Base-by-base conservation (phyloP, 1,140 invertebrate species). In the Rhopalosiphum maidis region DNA sequence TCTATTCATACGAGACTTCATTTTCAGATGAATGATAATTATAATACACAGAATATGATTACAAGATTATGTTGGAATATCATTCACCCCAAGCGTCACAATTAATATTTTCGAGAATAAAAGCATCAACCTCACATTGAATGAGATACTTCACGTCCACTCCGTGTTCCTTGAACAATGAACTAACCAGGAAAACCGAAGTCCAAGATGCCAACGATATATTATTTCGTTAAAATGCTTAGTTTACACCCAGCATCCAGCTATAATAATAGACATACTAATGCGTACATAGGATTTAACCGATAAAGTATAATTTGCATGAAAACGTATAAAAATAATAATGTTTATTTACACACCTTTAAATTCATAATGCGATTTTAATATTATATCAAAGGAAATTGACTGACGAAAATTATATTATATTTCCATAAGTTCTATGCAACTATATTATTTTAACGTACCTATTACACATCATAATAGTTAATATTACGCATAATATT, bases 121-220 rank as follows among this genome's bases (percentile, higher is more conserved):
- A 77, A 77, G 60, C 60, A 77, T 77, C 60, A 77, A 77, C 30
- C n/a, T 77, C 60, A 35, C 60, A 77, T 77, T 77, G 60, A n/a
- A 77, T n/a, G n/a, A n/a, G 15, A 35, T n/a, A 77, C 60, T n/a
- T 77, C 60, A 77, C 9, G n/a, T 77, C 30, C 60, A 18, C 60
- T 68, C 30, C 60, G 30, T n/a, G 4, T 77, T 77, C 30, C n/a
- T 11, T 15, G 5, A 77, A 77, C 60, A 77, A 77, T 77, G 30
- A 35, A 77, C 30, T 77, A n/a, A 77, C 30, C 15, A 77, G 15
- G 23, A n/a, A 5, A n/a, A n/a, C 15, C 15, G n/a, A 35, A 18
- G 60, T 77, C 60, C 60, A n/a, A 77, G 30, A 77, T 77, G n/a
- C 4, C 30, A 77, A 77, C n/a, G 3, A 77, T 77, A 35, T 6